A percentile compares a stretch with the other conserved stretches of the same genome.
These are phyloP conservation scores for Acridotheres tristis DNA, from an alignment of 2,797 vertebrate genomes.

Conservation along the genomic window DNA sequence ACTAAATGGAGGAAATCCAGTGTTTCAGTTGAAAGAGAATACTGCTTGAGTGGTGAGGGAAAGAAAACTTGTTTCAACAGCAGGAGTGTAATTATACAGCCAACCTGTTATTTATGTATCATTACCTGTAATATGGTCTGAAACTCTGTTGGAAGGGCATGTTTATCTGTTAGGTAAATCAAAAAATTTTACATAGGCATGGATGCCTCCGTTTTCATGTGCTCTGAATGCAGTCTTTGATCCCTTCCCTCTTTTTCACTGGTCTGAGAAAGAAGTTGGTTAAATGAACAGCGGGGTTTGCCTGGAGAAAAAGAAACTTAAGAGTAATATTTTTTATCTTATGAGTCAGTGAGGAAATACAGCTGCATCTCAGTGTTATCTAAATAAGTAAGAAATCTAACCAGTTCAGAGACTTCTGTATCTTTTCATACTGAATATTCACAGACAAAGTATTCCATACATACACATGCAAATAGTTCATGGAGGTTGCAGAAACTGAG, in stretches of 20 bases:
- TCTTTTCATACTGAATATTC: not conserved
- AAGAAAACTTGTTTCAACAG: not conserved
- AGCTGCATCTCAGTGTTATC: not conserved
- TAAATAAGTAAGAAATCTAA: not conserved
- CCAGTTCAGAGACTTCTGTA: not conserved
- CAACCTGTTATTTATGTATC: not conserved
- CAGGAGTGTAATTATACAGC: not conserved
- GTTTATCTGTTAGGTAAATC: not conserved
- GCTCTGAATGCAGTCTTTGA: not conserved
- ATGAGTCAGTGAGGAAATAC: not conserved
- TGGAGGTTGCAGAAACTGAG: not conserved
- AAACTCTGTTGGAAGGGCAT: not conserved
- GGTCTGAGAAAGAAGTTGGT: not conserved
- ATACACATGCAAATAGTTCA: not conserved
- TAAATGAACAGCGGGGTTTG: not conserved
- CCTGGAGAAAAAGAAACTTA: not conserved
- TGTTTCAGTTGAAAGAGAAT: not conserved
- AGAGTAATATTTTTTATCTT: not conserved
- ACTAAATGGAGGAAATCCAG: not conserved
- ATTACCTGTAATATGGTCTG: not conserved
- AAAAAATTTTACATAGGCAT: not conserved
- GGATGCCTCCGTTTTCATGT: not conserved
- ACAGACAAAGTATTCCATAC: not conserved
- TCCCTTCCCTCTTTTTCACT: not conserved
- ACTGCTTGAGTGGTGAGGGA: not conserved